Evolutionary conservation across 1,140 invertebrate genomes (phyloP).

Genomic region (Ceratina japonica): DNA sequence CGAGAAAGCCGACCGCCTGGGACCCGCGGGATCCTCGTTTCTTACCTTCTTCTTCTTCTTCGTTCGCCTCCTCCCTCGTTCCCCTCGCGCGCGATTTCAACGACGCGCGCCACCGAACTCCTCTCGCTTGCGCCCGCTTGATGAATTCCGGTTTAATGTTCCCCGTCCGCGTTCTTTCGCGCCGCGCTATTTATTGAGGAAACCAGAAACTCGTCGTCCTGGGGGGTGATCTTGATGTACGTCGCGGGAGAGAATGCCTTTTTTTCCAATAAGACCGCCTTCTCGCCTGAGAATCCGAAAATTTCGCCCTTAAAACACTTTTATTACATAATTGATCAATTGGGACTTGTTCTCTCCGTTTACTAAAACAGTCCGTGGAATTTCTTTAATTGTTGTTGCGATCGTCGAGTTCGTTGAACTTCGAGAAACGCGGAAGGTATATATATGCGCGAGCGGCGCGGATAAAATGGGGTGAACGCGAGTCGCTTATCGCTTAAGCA

Average conservation of each 20-base stretch:
- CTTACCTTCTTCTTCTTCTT: conserved; percentile 36
- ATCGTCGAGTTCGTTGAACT: neutral
- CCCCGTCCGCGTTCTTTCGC: conserved; percentile 17
- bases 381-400: too few relatives aligned
- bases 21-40: conserved; percentile 21
- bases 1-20: conserved; percentile 53
- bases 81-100: conserved; percentile 24
- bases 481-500: conserved; percentile 50
- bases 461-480: conserved; percentile 40
- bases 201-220: neutral
- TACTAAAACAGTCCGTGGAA: too few relatives aligned
- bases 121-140: neutral
- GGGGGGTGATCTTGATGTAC: neutral
- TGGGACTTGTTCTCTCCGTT: too few relatives aligned
- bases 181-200: conserved; percentile 18
- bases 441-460: neutral
- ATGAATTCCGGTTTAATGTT: conserved; percentile 38
- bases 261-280: too few relatives aligned
- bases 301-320: too few relatives aligned
- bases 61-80: conserved; percentile 22
- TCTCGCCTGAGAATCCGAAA: too few relatives aligned
- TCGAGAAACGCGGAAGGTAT: neutral
- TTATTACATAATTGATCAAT: too few relatives aligned
- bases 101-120: conserved; percentile 15
- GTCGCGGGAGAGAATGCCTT: neutral